These are phyloP conservation scores for Dryobotodes eremita DNA, from an alignment of 2,888 invertebrate species.

Conservation along the genomic window DNA sequence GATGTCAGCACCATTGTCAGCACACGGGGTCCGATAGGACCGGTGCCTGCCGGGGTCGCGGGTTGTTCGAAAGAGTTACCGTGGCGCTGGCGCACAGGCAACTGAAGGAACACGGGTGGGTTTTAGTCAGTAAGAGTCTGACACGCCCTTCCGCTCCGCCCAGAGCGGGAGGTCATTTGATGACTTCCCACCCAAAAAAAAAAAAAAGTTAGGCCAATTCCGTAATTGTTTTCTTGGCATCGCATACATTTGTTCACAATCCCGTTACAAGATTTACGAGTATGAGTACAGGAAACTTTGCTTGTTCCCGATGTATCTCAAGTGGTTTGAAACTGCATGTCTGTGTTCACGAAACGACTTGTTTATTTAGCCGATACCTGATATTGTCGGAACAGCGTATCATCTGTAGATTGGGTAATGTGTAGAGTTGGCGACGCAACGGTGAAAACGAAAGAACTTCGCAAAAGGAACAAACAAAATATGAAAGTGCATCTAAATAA, in stretches of 20 bases:
- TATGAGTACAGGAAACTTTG: constrained; percentile 28
- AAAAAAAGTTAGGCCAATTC: background rate
- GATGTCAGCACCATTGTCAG: no score
- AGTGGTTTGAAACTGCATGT: constrained; percentile 37
- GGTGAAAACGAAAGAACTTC: background rate
- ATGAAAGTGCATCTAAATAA: background rate
- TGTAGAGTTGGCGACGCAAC: background rate
- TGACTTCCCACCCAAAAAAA: no score
- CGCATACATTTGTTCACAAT: constrained; percentile 5
- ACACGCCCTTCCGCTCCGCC: no score
- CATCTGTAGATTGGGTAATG: background rate
- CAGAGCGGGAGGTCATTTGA: no score
- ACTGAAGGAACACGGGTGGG: no score
- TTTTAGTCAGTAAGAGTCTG: no score
- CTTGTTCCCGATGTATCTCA: constrained; percentile 15
- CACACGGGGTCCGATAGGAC: no score
- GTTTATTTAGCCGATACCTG: constrained; percentile 6
- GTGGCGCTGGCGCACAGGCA: no score
- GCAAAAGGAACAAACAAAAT: background rate
- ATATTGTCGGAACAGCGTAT: background rate
- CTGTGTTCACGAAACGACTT: constrained; percentile 27
- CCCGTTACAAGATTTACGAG: constrained; percentile 28
- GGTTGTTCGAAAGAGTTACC: no score
- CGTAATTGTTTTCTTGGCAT: constrained; percentile 35
- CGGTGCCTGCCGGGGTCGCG: no score